A percentile compares a stretch with the other conserved stretches of the same genome.
phyloP scores from a whole-genome alignment of 2,888 invertebrate species.

The Melikaiella ostensackeni region DNA sequence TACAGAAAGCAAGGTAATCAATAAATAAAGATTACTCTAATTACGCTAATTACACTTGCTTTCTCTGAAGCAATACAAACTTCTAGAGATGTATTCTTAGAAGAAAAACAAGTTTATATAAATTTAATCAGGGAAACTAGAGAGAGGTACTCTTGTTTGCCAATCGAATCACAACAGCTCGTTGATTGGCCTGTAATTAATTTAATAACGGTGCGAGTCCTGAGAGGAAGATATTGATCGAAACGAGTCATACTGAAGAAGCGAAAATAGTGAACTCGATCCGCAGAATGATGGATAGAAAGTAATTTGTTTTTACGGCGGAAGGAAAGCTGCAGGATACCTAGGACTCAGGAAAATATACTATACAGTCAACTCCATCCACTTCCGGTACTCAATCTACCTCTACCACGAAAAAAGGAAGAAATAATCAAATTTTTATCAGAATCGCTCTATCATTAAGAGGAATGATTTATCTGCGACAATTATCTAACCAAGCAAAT shows the following conservation, averaged over 20 bases:
- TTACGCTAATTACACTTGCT: conserved; percentile 3
- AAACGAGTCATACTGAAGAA: conserved; percentile 32
- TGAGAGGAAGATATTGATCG: conserved; percentile 23
- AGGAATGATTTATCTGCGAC: not conserved
- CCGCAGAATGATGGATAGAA: conserved; percentile 28
- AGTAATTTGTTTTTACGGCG: conserved; percentile 31
- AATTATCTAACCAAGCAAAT: not conserved
- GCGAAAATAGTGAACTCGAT: conserved; percentile 32
- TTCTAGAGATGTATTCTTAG: conserved; percentile 8
- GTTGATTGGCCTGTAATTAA: conserved; percentile 33
- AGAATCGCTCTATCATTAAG: not conserved
- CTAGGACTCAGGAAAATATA: not conserved
- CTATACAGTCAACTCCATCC: not conserved
- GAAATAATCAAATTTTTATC: not conserved
- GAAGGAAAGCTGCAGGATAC: conserved; percentile 26
- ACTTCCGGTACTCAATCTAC: conserved; percentile 5
- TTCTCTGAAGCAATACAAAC: not conserved
- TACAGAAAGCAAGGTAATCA: too few relatives aligned
- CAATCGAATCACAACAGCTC: conserved; percentile 25
- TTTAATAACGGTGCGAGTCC: conserved; percentile 33
- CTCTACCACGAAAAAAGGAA: not conserved
- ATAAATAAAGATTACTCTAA: too few relatives aligned
- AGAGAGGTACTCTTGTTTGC: conserved; percentile 21
- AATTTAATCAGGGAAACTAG: conserved; percentile 33
- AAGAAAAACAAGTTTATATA: conserved; percentile 33